Evolutionary conservation across 2,888 invertebrate species (phyloP).

Genomic region (Sphaeridia pumilis): DNA sequence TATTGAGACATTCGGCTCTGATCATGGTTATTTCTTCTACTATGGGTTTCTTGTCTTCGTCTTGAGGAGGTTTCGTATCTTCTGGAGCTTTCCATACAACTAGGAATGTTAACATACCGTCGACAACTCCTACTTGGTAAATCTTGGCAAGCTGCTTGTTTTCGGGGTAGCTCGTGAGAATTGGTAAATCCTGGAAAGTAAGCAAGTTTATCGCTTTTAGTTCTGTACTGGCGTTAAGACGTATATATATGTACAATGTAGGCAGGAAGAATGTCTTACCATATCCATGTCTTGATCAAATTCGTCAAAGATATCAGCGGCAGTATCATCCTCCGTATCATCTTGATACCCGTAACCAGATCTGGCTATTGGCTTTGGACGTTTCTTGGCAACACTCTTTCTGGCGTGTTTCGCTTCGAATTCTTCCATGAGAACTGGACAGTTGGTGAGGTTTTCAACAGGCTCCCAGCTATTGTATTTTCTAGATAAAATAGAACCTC

Average conservation of each 20-base stretch:
- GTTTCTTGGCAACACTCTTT: neutral
- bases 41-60: neutral
- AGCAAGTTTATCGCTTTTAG: no score
- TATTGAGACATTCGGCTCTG: neutral
- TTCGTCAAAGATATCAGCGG: no score
- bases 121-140: constrained; percentile 6
- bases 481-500: no score
- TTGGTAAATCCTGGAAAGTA: neutral
- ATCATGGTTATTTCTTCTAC: constrained; percentile 1
- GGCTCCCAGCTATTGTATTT: constrained; percentile 28
- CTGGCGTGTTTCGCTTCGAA: constrained; percentile 10
- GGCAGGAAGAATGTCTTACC: no score
- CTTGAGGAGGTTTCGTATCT: neutral
- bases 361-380: no score
- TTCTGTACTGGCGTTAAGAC: no score
- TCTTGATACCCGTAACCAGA: no score
- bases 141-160: constrained; percentile 11
- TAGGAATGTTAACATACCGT: constrained; percentile 11
- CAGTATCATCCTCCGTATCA: no score
- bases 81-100: constrained; percentile 12
- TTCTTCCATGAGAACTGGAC: constrained; percentile 17
- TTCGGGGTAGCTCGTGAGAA: constrained; percentile 3
- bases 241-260: no score
- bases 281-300: no score
- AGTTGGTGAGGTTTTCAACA: constrained; percentile 18